Evolutionary conservation across 1,140 invertebrate genomes (phyloP).

Genomic region (Scaptomyza hsui): DNA sequence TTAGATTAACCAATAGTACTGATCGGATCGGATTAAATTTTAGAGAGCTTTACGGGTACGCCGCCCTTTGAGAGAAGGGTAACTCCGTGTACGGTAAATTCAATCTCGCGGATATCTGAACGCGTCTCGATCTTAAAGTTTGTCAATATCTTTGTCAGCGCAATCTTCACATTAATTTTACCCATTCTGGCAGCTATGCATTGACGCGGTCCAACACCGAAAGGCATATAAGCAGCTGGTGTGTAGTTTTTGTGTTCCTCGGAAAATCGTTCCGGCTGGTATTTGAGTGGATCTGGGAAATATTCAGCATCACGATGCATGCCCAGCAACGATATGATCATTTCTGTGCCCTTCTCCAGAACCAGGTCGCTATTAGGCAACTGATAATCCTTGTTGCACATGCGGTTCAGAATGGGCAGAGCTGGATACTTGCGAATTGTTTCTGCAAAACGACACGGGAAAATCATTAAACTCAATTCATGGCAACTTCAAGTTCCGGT

Average conservation of each 20-base stretch:
- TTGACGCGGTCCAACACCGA: conserved; percentile 88
- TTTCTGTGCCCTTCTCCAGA: conserved; percentile 84
- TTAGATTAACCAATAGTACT: too few relatives aligned
- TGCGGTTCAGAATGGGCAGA: conserved; percentile 85
- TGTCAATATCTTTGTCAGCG: conserved; percentile 63
- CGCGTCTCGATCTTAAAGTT: conserved; percentile 58
- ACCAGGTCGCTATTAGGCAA: conserved; percentile 80
- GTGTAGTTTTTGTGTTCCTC: conserved; percentile 82
- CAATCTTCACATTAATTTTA: conserved; percentile 69
- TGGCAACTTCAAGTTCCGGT: not conserved
- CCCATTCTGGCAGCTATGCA: conserved; percentile 85
- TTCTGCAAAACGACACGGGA: conserved; percentile 82
- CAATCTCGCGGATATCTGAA: conserved; percentile 45
- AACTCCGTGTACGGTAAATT: conserved; percentile 47
- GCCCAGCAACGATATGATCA: conserved; percentile 83
- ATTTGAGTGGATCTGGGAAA: conserved; percentile 88
- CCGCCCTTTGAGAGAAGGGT: conserved; percentile 54
- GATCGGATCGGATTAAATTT: conserved; percentile 3
- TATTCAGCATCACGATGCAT: conserved; percentile 85
- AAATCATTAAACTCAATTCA: not conserved
- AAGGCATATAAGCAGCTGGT: conserved; percentile 86
- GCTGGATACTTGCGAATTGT: conserved; percentile 87
- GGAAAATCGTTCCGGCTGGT: conserved; percentile 87
- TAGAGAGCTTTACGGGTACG: conserved; percentile 46
- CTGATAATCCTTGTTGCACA: conserved; percentile 82